Evolutionary conservation across 2,888 invertebrate genomes (phyloP).

Genomic region (Agrotis clavis): DNA sequence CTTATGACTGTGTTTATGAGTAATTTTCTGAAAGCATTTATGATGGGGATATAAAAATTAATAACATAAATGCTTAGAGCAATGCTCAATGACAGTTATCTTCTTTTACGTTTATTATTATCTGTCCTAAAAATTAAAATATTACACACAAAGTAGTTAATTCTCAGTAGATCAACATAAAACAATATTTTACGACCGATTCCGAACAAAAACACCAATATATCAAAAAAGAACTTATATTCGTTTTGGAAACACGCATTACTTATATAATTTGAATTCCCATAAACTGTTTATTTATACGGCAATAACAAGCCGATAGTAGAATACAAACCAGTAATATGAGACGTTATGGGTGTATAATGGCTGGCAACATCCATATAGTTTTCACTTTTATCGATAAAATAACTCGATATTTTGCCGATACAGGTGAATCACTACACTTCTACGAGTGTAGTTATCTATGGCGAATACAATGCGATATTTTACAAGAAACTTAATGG

Average conservation of each 20-base stretch:
- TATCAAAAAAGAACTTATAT: constrained; percentile 45
- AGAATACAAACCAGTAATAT: constrained; percentile 58
- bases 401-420: constrained; percentile 76
- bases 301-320: constrained; percentile 64
- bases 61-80: constrained; percentile 8
- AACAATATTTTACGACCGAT: constrained; percentile 50
- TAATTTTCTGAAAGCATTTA: constrained; percentile 5
- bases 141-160: constrained; percentile 20
- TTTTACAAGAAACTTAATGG: constrained; percentile 81
- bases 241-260: constrained; percentile 47
- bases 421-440: constrained; percentile 79
- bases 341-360: constrained; percentile 57
- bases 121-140: constrained; percentile 4
- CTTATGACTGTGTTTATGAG: constrained; percentile 10
- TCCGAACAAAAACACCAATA: constrained; percentile 38
- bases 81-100: constrained; percentile 14
- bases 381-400: constrained; percentile 85
- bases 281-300: constrained; percentile 63
- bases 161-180: constrained; percentile 42
- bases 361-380: constrained; percentile 71
- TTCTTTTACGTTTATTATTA: constrained; percentile 9
- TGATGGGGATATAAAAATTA: constrained; percentile 15
- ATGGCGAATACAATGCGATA: constrained; percentile 80
- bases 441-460: constrained; percentile 76
- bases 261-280: constrained; percentile 50